Percentiles rank a stretch among this genome's conserved stretches.
Conservation (phyloP, 2,113 vertebrate genomes). For the Actenoides lindsayi region DNA sequence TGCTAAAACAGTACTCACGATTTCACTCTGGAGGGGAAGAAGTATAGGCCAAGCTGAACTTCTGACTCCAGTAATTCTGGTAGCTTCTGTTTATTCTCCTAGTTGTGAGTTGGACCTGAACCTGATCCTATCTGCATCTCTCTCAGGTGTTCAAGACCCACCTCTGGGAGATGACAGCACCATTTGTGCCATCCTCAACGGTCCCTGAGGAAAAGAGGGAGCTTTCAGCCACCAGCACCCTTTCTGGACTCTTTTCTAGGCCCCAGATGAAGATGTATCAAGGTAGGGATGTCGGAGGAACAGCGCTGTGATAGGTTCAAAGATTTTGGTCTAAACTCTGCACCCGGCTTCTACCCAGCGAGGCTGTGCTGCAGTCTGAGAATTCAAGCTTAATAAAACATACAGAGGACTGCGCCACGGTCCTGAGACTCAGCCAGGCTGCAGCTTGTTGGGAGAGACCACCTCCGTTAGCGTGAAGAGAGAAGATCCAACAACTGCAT, state of each 20-base stretch:
- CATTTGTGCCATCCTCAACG: not conserved
- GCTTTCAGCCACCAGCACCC: not conserved
- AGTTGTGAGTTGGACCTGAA: not conserved
- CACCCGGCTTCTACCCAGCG: not conserved
- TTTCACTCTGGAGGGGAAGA: not conserved
- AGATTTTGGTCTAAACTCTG: not conserved
- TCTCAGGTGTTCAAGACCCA: not conserved
- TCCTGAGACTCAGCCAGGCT: not conserved
- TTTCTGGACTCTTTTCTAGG: not conserved
- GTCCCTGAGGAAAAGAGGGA: not conserved
- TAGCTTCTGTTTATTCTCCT: not conserved
- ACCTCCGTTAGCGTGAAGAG: not conserved
- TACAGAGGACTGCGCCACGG: not conserved
- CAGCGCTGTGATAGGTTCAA: not conserved
- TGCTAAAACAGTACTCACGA: fast-evolving
- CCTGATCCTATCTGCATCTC: not conserved
- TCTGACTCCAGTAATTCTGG: not conserved
- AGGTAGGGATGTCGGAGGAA: not conserved
- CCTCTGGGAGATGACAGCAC: not conserved
- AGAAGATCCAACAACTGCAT: not conserved
- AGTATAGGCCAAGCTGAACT: not conserved
- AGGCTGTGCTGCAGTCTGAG: not conserved
- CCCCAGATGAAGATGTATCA: not conserved
- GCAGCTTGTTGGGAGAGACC: not conserved
- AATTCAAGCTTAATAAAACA: not conserved